Evolutionary conservation across 2,888 invertebrate genomes (phyloP).

Genomic region (Oxycera nigricornis): DNA sequence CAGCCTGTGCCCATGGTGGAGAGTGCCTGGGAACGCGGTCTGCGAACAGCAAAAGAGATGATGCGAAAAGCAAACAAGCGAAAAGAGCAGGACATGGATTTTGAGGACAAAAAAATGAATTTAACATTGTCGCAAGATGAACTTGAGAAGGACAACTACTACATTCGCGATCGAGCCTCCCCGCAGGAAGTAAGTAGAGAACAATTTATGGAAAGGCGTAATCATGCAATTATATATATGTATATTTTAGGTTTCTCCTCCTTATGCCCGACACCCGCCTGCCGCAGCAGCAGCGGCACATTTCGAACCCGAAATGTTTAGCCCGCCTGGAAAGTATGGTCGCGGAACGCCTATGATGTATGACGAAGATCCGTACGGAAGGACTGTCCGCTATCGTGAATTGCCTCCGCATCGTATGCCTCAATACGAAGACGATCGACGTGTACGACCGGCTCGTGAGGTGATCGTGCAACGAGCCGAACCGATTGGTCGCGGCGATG

Average conservation of each 20-base stretch:
- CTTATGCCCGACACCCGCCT: constrained; percentile 49
- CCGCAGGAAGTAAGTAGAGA: constrained; percentile 54
- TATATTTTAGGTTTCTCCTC: constrained; percentile 44
- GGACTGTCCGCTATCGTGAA: constrained; percentile 64
- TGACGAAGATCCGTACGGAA: constrained; percentile 61
- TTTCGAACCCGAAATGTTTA: constrained; percentile 53
- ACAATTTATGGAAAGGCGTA: too few species aligned
- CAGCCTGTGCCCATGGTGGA: constrained; percentile 71
- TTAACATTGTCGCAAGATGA: constrained; percentile 77
- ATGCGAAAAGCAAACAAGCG: constrained; percentile 89
- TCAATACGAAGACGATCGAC: constrained; percentile 67
- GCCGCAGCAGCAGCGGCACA: constrained; percentile 50
- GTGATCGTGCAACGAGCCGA: constrained; percentile 78
- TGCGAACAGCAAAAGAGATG: constrained; percentile 95
- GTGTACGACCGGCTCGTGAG: constrained; percentile 71
- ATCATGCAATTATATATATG: neutral
- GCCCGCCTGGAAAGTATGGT: constrained; percentile 56
- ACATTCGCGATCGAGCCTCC: constrained; percentile 74
- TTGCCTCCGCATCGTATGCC: constrained; percentile 66
- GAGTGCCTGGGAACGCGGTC: constrained; percentile 95
- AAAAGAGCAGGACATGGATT: constrained; percentile 94
- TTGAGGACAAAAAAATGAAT: constrained; percentile 94
- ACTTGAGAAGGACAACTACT: constrained; percentile 75
- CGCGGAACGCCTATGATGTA: constrained; percentile 56
- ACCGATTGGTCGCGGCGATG: constrained; percentile 72